These are phyloP conservation scores for Doryteuthis pealeii DNA, from an alignment of 1,140 invertebrate species.

Conservation along the genomic window DNA sequence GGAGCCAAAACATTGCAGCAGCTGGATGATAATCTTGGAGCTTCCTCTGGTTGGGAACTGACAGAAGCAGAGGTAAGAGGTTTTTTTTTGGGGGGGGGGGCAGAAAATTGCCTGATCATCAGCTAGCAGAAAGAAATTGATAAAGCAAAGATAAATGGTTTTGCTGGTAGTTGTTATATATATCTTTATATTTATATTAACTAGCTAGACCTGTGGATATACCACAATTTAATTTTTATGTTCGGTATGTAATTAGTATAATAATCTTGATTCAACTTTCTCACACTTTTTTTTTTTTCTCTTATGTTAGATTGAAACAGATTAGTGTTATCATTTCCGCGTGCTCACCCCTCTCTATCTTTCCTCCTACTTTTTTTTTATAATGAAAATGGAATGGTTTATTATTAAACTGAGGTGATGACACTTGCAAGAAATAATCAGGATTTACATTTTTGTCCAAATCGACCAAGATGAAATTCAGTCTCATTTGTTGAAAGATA, in stretches of 20 bases:
- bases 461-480: no score
- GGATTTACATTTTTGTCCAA: background rate
- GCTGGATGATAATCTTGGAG: slow-evolving; percentile 53
- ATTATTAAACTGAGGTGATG: no score
- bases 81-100: background rate
- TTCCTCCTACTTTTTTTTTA: no score
- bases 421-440: background rate
- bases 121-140: background rate
- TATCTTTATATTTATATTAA: background rate
- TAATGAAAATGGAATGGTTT: no score
- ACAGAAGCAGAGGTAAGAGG: slow-evolving; percentile 39
- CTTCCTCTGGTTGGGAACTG: slow-evolving; percentile 42
- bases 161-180: background rate
- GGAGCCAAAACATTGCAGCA: slow-evolving; percentile 48
- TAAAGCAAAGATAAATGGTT: background rate
- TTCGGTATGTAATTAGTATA: no score
- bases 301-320: no score
- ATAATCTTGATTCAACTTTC: no score
- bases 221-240: background rate
- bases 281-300: no score
- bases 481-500: no score
- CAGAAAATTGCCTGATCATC: background rate
- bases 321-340: no score
- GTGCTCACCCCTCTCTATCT: no score
- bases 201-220: no score